A percentile compares a stretch with the other conserved stretches of the same genome.
phyloP scores from a whole-genome alignment of 2,797 vertebrate species.

The Leucoraja ocellata region DNA sequence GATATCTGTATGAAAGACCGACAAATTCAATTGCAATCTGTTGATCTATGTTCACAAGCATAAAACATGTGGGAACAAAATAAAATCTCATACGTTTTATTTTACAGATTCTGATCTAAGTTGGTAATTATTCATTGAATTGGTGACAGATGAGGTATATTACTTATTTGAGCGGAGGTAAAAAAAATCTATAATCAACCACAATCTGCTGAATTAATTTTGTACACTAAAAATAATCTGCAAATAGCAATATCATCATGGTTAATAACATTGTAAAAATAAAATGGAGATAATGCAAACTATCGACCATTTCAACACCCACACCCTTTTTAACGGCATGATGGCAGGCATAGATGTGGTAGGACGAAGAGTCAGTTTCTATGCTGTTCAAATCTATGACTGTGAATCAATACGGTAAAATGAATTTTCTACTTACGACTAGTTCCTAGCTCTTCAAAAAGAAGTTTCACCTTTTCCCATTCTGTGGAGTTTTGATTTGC shows the following conservation, averaged over 20 bases:
- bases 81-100: not conserved
- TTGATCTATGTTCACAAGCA: not conserved
- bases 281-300: not conserved
- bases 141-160: not conserved
- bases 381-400: too few species aligned
- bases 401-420: not conserved
- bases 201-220: not conserved
- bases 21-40: not conserved
- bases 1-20: not conserved
- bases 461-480: slow-evolving; percentile 87
- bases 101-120: not conserved
- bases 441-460: slow-evolving; percentile 90
- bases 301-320: not conserved
- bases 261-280: not conserved
- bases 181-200: not conserved
- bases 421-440: slow-evolving; percentile 71
- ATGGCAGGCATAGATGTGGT: too few species aligned
- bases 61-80: not conserved
- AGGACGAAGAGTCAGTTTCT: too few species aligned
- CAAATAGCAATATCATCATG: not conserved
- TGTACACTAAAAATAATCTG: not conserved
- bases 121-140: not conserved
- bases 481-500: slow-evolving; percentile 81
- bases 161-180: not conserved
- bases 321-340: not conserved